These are phyloP conservation scores for Diprion similis DNA, from an alignment of 1,140 invertebrate species.

Conservation along the genomic window DNA sequence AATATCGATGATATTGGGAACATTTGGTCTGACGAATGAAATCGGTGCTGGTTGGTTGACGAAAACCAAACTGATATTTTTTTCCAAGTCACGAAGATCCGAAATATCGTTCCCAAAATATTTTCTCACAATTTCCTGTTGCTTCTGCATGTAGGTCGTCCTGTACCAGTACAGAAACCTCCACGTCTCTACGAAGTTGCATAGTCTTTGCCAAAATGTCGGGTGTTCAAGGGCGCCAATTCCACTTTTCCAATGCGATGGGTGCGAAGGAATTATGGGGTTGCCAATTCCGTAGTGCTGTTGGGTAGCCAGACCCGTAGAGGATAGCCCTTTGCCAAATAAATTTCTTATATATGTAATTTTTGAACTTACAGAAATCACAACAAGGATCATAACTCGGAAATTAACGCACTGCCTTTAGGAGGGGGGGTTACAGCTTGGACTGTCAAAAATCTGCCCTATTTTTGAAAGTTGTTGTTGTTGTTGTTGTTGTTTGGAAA, in stretches of 20 bases:
- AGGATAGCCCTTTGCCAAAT: background rate
- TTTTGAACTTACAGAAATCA: background rate
- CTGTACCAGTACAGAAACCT: background rate
- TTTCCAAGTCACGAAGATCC: slow-evolving; percentile 16
- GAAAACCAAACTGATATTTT: background rate
- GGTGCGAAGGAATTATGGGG: background rate
- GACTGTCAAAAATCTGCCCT: too few species aligned
- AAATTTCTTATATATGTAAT: background rate
- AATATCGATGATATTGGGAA: slow-evolving; percentile 59
- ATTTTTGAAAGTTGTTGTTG: too few species aligned
- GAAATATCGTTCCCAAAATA: slow-evolving; percentile 29
- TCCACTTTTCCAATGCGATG: background rate
- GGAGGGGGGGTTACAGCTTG: too few species aligned
- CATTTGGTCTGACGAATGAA: slow-evolving; percentile 60
- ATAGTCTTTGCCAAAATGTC: background rate
- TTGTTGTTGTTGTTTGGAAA: too few species aligned
- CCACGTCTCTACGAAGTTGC: background rate
- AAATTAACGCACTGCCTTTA: too few species aligned
- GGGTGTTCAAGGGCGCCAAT: background rate
- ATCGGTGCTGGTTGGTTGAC: slow-evolving; percentile 65
- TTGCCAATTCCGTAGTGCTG: background rate
- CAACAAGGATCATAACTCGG: background rate
- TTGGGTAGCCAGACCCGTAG: background rate
- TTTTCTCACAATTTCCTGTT: background rate
- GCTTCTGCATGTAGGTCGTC: background rate